phyloP scores from a whole-genome alignment of 2,113 vertebrate genomes.

The Tyrannus savana region DNA sequence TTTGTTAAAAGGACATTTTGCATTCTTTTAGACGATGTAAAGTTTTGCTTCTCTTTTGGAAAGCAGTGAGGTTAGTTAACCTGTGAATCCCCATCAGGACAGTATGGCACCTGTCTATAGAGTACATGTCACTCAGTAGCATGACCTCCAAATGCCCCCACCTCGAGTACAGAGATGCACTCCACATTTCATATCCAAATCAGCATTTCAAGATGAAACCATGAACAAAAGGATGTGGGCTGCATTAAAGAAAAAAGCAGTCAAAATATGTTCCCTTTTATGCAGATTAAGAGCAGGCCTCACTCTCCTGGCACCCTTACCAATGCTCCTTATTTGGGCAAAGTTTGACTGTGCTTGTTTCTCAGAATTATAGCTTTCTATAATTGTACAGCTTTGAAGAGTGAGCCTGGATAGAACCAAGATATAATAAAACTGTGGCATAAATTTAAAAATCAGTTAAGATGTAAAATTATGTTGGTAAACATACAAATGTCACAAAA shows the following conservation, averaged over 20 bases:
- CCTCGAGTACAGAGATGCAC: neutral
- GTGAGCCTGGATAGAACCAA: conserved; percentile 5
- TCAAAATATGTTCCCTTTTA: neutral
- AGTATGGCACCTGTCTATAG: neutral
- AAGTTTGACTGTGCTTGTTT: conserved; percentile 26
- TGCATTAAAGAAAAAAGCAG: neutral
- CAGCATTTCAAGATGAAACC: neutral
- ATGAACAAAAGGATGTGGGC: neutral
- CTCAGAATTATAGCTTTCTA: neutral
- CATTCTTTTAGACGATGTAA: neutral
- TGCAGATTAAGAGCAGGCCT: neutral
- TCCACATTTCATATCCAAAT: neutral
- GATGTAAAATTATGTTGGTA: neutral
- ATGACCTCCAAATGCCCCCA: neutral
- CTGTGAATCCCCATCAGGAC: neutral
- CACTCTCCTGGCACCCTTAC: neutral
- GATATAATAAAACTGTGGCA: neutral
- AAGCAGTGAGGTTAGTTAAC: neutral
- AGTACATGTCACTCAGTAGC: neutral
- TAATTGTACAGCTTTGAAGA: conserved; percentile 5
- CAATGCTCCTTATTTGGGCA: neutral
- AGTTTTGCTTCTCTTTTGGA: neutral
- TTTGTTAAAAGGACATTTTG: neutral
- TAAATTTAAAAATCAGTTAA: conserved; percentile 9
- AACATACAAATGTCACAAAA: neutral